A percentile compares a stretch with the other conserved stretches of the same genome.
phyloP scores from a whole-genome alignment of 2,888 invertebrate genomes.

The Conistra vaccinii region DNA sequence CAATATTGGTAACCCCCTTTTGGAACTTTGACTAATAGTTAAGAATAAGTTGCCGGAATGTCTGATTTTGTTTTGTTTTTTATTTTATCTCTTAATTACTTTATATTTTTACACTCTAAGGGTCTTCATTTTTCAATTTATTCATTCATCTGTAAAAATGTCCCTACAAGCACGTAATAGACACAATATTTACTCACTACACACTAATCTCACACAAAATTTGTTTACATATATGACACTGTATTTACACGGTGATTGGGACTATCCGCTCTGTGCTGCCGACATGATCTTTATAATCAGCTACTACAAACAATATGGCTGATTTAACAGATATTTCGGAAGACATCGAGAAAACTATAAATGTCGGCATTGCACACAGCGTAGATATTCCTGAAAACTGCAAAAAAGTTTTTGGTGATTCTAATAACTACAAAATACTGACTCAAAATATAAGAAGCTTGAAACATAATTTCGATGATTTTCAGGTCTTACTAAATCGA shows the following conservation, averaged over 20 bases:
- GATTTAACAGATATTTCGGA: neutral
- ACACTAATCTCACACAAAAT: neutral
- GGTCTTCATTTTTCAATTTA: neutral
- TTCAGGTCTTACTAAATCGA: neutral
- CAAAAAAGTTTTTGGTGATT: neutral
- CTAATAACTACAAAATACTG: neutral
- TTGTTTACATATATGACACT: neutral
- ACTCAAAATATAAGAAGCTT: conserved; percentile 7
- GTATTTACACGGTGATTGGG: neutral
- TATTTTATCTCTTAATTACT: neutral
- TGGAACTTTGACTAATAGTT: neutral
- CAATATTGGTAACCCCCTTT: neutral
- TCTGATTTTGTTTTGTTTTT: neutral
- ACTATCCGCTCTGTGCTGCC: neutral
- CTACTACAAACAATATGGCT: no score
- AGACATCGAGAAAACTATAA: neutral
- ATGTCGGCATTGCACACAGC: neutral
- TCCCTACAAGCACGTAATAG: no score
- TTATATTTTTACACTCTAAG: no score
- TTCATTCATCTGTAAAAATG: neutral
- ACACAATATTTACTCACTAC: neutral
- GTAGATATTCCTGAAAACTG: conserved; percentile 1
- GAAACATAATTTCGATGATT: conserved; percentile 3
- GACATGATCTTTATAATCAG: neutral
- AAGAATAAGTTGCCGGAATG: neutral